Percentiles rank a stretch among this genome's conserved stretches.
Evolutionary conservation across 2,888 invertebrate species (phyloP).

Genomic region (Ectemnius continuus): DNA sequence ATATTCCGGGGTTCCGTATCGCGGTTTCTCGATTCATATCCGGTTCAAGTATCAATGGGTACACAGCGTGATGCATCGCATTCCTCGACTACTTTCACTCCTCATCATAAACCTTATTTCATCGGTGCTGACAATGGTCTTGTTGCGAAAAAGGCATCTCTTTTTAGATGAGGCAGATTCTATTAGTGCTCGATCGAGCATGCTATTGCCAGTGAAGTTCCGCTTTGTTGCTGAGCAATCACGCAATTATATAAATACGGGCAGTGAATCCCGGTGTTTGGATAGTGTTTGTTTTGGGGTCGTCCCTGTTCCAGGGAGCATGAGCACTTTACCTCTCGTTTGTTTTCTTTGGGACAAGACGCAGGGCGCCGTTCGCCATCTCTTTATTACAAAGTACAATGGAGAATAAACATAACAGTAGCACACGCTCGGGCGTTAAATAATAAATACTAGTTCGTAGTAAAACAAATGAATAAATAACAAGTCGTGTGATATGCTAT

Average conservation of each 20-base stretch:
- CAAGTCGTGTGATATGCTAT: conserved; percentile 50
- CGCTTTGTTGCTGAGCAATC: too few relatives aligned
- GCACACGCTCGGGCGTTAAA: conserved; percentile 42
- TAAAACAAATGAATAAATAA: conserved; percentile 61
- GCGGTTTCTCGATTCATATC: conserved; percentile 19
- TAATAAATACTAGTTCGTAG: conserved; percentile 65
- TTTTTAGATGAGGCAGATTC: too few relatives aligned
- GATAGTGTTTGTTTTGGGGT: not conserved
- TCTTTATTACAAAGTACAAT: conserved; percentile 66
- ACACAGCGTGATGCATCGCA: conserved; percentile 6
- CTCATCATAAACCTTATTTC: conserved; percentile 36
- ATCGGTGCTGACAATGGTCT: not conserved
- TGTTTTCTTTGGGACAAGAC: conserved; percentile 67
- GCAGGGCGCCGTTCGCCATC: conserved; percentile 61
- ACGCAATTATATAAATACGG: too few relatives aligned
- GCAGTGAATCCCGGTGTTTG: too few relatives aligned
- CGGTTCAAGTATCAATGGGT: conserved; percentile 31
- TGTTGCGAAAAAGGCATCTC: too few relatives aligned
- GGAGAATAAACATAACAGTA: conserved; percentile 55
- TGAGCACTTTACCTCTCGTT: conserved; percentile 36
- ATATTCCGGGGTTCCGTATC: not conserved
- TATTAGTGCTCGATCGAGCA: too few relatives aligned
- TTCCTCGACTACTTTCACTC: conserved; percentile 48
- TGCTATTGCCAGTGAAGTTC: too few relatives aligned
- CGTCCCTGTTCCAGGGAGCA: conserved; percentile 3